Conservation (phyloP, 2,113 vertebrate species). For the Mugil cephalus region DNA sequence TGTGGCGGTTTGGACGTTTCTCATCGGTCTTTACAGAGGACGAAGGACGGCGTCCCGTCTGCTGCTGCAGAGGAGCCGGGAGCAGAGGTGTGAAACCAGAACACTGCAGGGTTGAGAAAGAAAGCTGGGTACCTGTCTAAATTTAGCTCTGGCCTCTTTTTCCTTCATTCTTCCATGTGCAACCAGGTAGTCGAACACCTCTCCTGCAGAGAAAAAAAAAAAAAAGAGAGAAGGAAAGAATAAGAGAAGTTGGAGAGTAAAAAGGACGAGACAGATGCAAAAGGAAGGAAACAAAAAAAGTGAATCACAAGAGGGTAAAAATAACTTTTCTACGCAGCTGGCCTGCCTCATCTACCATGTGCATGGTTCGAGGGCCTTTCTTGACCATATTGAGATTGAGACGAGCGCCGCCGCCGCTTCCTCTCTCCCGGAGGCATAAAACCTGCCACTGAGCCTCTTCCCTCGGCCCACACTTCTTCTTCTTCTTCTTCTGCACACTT, state of each 20-base stretch:
- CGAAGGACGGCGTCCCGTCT: slow-evolving; percentile 31
- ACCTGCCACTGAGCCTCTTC: slow-evolving; percentile 41
- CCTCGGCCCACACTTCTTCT: slow-evolving; percentile 5
- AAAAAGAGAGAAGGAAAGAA: not conserved
- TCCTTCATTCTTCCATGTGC: slow-evolving; percentile 99
- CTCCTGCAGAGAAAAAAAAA: slow-evolving; percentile 84
- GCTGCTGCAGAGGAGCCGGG: slow-evolving; percentile 25
- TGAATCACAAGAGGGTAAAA: slow-evolving; percentile 27
- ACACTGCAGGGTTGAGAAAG: slow-evolving; percentile 67
- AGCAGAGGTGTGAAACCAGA: slow-evolving; percentile 71
- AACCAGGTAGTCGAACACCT: slow-evolving; percentile 98
- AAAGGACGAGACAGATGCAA: not conserved
- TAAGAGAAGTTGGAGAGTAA: not conserved
- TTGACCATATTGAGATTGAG: slow-evolving; percentile 43
- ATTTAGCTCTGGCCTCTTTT: slow-evolving; percentile 99
- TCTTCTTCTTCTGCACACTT: slow-evolving; percentile 7
- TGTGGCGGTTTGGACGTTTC: slow-evolving; percentile 33
- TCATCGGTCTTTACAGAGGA: slow-evolving; percentile 18
- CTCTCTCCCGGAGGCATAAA: slow-evolving; percentile 59
- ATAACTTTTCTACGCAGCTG: slow-evolving; percentile 54
- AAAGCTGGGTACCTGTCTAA: slow-evolving; percentile 93
- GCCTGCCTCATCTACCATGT: slow-evolving; percentile 39
- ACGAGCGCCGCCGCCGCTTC: not conserved
- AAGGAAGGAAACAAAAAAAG: not conserved
- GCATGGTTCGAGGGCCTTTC: slow-evolving; percentile 45